phyloP scores from a whole-genome alignment of 2,797 vertebrate genomes.

The Rhabdophis nuchalis region DNA sequence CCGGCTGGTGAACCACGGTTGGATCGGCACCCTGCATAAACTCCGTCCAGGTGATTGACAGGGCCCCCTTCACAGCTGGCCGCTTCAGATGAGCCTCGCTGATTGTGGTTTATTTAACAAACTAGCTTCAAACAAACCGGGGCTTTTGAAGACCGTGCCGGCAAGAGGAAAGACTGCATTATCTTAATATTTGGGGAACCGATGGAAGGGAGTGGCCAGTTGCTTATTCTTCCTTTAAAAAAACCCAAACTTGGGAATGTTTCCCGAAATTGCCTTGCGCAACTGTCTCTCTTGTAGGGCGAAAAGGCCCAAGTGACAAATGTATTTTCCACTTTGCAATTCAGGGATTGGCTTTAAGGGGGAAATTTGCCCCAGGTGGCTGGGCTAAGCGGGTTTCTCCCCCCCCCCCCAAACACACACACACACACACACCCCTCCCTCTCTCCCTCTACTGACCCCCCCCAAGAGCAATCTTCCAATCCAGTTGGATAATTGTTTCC shows the following conservation, averaged over 20 bases:
- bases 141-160: neutral
- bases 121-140: neutral
- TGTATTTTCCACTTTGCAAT: neutral
- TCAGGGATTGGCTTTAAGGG: constrained; percentile 19
- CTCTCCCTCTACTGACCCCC: neutral
- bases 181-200: neutral
- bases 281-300: neutral
- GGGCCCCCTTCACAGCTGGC: neutral
- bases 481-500: constrained; percentile 6
- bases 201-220: neutral
- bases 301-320: constrained; percentile 12
- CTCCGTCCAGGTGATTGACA: neutral
- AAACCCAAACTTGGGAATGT: neutral
- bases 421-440: neutral
- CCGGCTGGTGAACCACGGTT: neutral
- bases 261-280: neutral
- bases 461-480: neutral
- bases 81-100: fast-evolving
- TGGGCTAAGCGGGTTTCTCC: constrained; percentile 24
- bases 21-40: neutral
- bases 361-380: constrained; percentile 27
- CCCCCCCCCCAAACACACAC: neutral
- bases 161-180: neutral
- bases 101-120: neutral
- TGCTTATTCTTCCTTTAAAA: neutral